These are phyloP conservation scores for Melanotus villosus DNA, from an alignment of 2,888 invertebrate genomes.

Conservation along the genomic window DNA sequence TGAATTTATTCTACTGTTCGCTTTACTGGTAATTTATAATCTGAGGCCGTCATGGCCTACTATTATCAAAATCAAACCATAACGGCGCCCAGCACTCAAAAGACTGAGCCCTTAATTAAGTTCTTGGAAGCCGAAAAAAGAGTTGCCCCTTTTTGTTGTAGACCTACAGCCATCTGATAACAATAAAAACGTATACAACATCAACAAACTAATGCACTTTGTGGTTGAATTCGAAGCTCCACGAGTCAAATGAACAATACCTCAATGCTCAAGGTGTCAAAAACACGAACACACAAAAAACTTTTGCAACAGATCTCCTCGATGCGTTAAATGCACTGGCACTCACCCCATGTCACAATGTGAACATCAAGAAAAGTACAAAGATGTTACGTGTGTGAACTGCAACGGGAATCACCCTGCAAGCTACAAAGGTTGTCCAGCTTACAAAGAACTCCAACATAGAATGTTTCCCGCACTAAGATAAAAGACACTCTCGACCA, in stretches of 20 bases:
- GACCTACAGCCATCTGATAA: not conserved
- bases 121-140: constrained; percentile 12
- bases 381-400: constrained; percentile 22
- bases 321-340: constrained; percentile 45
- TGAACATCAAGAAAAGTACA: constrained; percentile 27
- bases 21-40: too few species aligned
- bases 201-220: constrained; percentile 12
- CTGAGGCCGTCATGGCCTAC: too few species aligned
- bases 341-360: constrained; percentile 34
- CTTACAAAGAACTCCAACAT: constrained; percentile 42
- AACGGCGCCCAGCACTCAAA: not conserved
- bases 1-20: too few species aligned
- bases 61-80: too few species aligned
- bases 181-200: not conserved
- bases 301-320: constrained; percentile 37
- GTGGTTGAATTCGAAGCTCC: constrained; percentile 39
- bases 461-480: constrained; percentile 37
- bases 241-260: constrained; percentile 21
- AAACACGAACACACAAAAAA: constrained; percentile 45
- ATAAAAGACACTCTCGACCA: constrained; percentile 32
- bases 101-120: constrained; percentile 1
- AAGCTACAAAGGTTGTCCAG: constrained; percentile 37
- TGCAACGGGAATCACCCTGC: constrained; percentile 36
- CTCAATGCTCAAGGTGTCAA: constrained; percentile 41
- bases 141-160: constrained; percentile 2